Percentiles rank a stretch among this genome's conserved stretches.
These are phyloP conservation scores for Myopa testacea DNA, from an alignment of 2,888 invertebrate species.

Conservation along the genomic window DNA sequence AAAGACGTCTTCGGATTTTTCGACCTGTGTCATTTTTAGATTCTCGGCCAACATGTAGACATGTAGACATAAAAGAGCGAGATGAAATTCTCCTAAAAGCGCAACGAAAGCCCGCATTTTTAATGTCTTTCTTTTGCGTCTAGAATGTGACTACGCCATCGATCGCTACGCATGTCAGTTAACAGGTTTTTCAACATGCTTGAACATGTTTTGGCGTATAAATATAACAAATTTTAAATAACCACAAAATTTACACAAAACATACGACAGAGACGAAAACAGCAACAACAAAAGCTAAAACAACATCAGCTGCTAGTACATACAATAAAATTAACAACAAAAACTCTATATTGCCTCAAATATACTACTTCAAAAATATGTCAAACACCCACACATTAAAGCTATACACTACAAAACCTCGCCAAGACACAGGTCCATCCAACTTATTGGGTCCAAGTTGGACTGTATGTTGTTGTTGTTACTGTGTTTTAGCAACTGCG, in stretches of 20 bases:
- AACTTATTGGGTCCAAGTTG: conserved; percentile 2
- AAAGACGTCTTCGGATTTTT: too few species aligned
- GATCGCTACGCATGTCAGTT: conserved; percentile 1
- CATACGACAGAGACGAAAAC: not conserved
- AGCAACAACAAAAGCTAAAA: not conserved
- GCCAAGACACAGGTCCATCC: conserved; percentile 4
- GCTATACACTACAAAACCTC: not conserved
- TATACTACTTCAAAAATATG: conserved; percentile 38
- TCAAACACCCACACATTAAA: conserved; percentile 37
- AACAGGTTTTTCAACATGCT: conserved; percentile 18
- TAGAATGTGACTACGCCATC: conserved; percentile 1
- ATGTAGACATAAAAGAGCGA: too few species aligned
- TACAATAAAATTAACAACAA: conserved; percentile 8
- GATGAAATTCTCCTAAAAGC: not conserved
- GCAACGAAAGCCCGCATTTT: not conserved
- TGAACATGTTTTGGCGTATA: not conserved
- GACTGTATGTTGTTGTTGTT: conserved; percentile 22
- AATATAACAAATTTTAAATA: conserved; percentile 10
- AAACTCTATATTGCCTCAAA: not conserved
- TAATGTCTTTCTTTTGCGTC: conserved; percentile 10
- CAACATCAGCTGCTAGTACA: conserved; percentile 1
- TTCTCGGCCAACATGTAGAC: too few species aligned
- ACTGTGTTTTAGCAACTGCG: conserved; percentile 3
- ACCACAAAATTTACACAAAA: conserved; percentile 23
- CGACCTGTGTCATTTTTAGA: too few species aligned